These are phyloP conservation scores for Menura novaehollandiae DNA, from an alignment of 2,113 vertebrate genomes.

Conservation along the genomic window DNA sequence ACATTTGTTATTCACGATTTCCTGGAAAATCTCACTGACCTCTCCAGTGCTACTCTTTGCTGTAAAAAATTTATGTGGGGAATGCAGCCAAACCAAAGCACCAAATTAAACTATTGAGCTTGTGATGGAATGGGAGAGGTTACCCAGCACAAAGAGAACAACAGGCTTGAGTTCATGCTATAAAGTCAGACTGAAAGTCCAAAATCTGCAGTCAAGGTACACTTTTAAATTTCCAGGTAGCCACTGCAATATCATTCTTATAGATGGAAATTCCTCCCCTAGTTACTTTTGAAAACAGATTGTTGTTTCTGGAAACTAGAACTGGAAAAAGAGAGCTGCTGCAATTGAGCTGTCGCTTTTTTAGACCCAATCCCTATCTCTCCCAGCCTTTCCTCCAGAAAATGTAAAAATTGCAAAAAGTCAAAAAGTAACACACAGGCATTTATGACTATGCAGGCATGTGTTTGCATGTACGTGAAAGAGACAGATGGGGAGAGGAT, in stretches of 20 bases:
- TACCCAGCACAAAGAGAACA: neutral
- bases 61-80: neutral
- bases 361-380: neutral
- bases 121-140: neutral
- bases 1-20: neutral
- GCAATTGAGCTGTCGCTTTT: neutral
- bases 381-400: neutral
- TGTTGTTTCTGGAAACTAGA: neutral
- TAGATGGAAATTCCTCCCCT: neutral
- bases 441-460: neutral
- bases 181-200: neutral
- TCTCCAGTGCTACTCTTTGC: neutral
- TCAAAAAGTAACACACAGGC: neutral
- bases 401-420: neutral
- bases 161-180: neutral
- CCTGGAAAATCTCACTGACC: neutral
- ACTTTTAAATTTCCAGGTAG: neutral
- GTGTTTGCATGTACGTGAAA: neutral
- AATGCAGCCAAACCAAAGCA: neutral
- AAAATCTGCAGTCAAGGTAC: neutral
- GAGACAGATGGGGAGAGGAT: slow-evolving; percentile 18
- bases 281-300: neutral
- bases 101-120: neutral
- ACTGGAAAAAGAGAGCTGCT: neutral
- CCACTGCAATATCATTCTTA: neutral